Evolutionary conservation across 2,888 invertebrate genomes (phyloP).

Genomic region (Apamea monoglypha): DNA sequence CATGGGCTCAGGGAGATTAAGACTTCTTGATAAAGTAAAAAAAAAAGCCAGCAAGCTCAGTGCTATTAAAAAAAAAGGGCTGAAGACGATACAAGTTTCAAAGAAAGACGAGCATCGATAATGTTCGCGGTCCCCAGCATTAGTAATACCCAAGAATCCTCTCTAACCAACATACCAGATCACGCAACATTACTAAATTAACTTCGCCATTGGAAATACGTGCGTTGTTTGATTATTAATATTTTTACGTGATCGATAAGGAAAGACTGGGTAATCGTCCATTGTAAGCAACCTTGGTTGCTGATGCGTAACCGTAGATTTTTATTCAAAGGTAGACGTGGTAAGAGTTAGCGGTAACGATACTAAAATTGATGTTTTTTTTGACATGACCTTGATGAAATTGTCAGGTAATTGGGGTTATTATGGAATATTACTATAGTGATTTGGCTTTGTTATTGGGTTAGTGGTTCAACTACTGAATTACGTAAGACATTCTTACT

Average conservation of each 20-base stretch:
- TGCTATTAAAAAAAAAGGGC: not conserved
- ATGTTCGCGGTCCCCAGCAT: not conserved
- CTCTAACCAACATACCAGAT: slow-evolving; percentile 17
- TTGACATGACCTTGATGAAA: slow-evolving; percentile 23
- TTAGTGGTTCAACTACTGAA: not conserved
- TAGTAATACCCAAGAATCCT: not conserved
- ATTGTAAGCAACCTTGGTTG: slow-evolving; percentile 44
- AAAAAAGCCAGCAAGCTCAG: not conserved
- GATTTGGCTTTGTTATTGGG: not conserved
- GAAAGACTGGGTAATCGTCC: slow-evolving; percentile 28
- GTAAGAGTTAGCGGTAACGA: slow-evolving; percentile 15
- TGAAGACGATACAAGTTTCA: not conserved
- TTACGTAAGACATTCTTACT: not conserved
- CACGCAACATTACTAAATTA: slow-evolving; percentile 48
- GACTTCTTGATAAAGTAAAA: not conserved
- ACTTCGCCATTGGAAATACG: slow-evolving; percentile 49
- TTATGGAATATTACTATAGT: slow-evolving; percentile 12
- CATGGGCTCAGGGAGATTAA: not conserved
- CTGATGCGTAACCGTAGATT: slow-evolving; percentile 51
- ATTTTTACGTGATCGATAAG: slow-evolving; percentile 55
- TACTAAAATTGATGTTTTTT: slow-evolving; percentile 28
- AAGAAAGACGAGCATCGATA: not conserved
- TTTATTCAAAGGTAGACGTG: slow-evolving; percentile 24
- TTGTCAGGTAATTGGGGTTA: slow-evolving; percentile 31
- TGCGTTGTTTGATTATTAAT: slow-evolving; percentile 49